phyloP scores from a whole-genome alignment of 1,140 invertebrate species.

The Drosophila rhopaloa region DNA sequence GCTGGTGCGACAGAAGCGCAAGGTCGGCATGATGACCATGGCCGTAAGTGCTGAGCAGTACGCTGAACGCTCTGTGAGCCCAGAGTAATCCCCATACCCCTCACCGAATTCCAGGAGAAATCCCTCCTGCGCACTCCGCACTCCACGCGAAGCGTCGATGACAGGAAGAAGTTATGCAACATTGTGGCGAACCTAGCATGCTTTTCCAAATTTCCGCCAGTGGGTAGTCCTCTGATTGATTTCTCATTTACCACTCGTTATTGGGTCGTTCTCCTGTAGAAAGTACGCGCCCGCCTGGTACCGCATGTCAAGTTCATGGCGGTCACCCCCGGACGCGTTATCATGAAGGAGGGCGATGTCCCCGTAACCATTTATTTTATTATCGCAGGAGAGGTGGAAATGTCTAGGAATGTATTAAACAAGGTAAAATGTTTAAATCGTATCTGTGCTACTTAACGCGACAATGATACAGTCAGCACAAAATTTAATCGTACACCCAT shows the following conservation, averaged over 20 bases:
- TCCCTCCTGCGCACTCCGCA: conserved; percentile 39
- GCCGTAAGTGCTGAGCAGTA: conserved; percentile 25
- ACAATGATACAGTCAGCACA: no score
- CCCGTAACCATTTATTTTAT: conserved; percentile 58
- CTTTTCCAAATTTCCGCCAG: conserved; percentile 53
- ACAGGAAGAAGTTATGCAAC: conserved; percentile 53
- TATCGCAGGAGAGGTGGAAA: conserved; percentile 61
- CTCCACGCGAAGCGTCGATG: conserved; percentile 32
- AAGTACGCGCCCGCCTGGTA: conserved; percentile 56
- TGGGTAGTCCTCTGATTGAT: conserved; percentile 8
- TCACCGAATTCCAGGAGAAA: conserved; percentile 44
- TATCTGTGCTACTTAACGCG: no score
- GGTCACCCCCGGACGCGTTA: conserved; percentile 27
- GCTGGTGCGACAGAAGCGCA: conserved; percentile 58
- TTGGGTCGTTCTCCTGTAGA: conserved; percentile 15
- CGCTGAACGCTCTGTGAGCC: no score
- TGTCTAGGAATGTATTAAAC: conserved; percentile 38
- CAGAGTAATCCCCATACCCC: neutral
- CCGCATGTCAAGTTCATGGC: conserved; percentile 45
- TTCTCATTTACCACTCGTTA: no score
- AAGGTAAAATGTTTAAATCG: conserved; percentile 28
- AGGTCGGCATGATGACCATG: conserved; percentile 56
- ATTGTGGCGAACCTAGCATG: conserved; percentile 51
- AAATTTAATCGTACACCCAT: no score
- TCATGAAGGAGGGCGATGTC: conserved; percentile 41